Conservation (phyloP, 2,888 invertebrate genomes). For the Alentia gelatinosa region DNA sequence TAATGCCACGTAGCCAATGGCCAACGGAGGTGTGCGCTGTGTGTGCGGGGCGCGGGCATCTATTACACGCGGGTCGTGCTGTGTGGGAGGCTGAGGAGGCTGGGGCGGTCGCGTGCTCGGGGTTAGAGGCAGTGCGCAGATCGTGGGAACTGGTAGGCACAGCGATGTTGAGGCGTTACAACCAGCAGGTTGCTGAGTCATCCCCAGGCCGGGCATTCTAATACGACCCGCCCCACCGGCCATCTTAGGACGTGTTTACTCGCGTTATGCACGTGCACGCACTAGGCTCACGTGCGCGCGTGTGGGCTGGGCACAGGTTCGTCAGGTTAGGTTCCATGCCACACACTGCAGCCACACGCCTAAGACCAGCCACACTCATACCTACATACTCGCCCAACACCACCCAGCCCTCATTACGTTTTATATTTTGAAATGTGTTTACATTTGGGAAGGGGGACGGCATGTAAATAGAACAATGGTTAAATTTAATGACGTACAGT, state of each 20-base stretch:
- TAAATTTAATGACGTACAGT: no score
- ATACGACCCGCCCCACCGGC: not conserved
- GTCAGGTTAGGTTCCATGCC: not conserved
- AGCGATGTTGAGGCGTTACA: not conserved
- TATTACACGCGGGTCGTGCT: not conserved
- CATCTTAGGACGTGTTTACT: not conserved
- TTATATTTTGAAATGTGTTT: no score
- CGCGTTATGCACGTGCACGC: not conserved
- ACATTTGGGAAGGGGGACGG: not conserved
- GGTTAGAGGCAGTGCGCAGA: not conserved
- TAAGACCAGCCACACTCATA: no score
- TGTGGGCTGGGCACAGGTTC: not conserved
- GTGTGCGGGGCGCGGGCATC: not conserved
- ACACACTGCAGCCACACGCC: no score
- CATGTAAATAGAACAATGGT: no score
- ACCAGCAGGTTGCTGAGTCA: not conserved
- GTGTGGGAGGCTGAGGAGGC: not conserved
- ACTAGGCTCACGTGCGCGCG: no score
- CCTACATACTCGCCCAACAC: not conserved
- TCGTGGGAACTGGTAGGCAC: not conserved
- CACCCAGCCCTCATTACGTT: no score
- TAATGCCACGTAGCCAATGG: slow-evolving; percentile 43
- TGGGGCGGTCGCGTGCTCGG: not conserved
- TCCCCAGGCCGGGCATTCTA: not conserved
- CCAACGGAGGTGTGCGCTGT: not conserved